These are phyloP conservation scores for Lagopus leucura DNA, from an alignment of 2,113 vertebrate genomes.

Conservation along the genomic window DNA sequence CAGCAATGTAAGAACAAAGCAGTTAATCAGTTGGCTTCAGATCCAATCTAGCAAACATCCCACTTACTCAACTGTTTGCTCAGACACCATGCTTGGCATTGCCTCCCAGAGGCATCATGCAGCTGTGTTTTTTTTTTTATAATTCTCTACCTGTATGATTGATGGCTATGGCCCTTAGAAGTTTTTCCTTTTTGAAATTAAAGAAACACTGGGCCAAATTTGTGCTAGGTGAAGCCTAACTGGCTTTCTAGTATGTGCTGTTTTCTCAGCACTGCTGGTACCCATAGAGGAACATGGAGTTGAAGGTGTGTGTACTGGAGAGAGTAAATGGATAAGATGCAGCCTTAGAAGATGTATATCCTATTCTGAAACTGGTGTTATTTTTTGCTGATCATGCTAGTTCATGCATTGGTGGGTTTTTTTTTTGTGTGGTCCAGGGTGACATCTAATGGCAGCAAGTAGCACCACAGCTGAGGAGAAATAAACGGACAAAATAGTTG, in stretches of 20 bases:
- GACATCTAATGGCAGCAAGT: constrained; percentile 60
- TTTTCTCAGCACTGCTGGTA: not conserved
- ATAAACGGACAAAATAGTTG: not conserved
- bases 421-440: not conserved
- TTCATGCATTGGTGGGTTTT: not conserved
- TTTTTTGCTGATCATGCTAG: not conserved
- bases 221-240: not conserved
- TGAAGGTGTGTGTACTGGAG: not conserved
- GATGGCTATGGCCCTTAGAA: not conserved
- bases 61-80: not conserved
- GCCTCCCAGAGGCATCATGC: not conserved
- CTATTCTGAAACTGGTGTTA: not conserved
- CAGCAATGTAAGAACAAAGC: not conserved
- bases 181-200: not conserved
- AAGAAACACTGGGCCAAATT: not conserved
- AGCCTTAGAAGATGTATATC: not conserved
- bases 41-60: not conserved
- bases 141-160: not conserved
- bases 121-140: not conserved
- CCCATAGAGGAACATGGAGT: accelerated
- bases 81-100: not conserved
- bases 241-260: not conserved
- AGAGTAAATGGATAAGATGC: not conserved
- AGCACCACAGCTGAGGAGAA: not conserved
- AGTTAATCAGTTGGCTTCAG: not conserved